Base-by-base conservation (phyloP, 2,888 invertebrate species). In the Tipula helvola region DNA sequence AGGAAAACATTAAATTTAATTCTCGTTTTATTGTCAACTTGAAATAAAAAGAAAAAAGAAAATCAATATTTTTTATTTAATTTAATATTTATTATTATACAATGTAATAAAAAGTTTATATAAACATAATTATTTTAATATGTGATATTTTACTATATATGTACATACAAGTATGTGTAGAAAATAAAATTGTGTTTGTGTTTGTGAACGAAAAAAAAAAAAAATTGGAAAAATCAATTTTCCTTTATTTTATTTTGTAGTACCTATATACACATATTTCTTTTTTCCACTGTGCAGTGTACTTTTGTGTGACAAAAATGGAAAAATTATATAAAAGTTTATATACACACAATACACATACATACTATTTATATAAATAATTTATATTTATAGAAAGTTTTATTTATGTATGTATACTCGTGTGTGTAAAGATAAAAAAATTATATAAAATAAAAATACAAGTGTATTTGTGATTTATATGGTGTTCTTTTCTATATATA, bases 101-200 rank as follows among this genome's bases (percentile, higher is more conserved):
- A 71, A 71, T 71, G 71, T 71, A 71, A 71, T 71, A 71, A 71
- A 71, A 71, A 71, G 71, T 71, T 71, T 71, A 71, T 71, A 71
- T 71, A 71, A 71, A 71, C 71, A 28, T 71, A 71, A 71, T 71
- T 71, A 71, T 28, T 28, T 71, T 71, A 71, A 71, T 71, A 71
- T 71, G 71, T 71, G 71, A 71, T 71, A 71, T 71, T 71, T 71
- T 71, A 18, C 28, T 8, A 71, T 71, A 28, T 71, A 28, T 57
- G n/a, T n/a, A 28, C 28, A 28, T 28, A 28, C 28, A 28, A 28
- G 28, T 28, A 28, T 28, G 28, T 18, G 13, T 71, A 71, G 18
- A 71, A 71, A 71, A 71, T 28, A 71, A 71, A 57, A 18, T 71
- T 71, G 71, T 71, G 71, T 71, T 18, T 28, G 71, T 71, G 71